Evolutionary conservation across 2,797 vertebrate species (phyloP).

Genomic region (Lepilemur septentrionalis): DNA sequence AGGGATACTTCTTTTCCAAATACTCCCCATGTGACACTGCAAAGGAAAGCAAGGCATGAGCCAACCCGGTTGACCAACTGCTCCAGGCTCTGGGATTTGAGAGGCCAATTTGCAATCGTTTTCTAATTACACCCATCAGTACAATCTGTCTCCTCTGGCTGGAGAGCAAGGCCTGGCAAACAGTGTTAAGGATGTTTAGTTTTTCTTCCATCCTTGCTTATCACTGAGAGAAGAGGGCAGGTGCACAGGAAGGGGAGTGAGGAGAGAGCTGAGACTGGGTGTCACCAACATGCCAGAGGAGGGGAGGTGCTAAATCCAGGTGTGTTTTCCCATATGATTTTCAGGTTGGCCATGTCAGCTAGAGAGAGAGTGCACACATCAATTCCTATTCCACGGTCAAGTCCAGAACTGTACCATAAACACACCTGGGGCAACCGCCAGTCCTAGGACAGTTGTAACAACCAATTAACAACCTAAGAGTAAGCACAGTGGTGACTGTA

Average conservation of each 20-base stretch:
- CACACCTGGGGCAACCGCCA: background rate
- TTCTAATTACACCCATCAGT: background rate
- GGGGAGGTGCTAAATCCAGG: background rate
- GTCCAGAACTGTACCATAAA: background rate
- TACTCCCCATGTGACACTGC: background rate
- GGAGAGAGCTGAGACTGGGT: background rate
- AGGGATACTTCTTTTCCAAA: background rate
- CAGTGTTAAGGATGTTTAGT: background rate
- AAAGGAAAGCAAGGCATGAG: background rate
- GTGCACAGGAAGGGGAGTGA: background rate
- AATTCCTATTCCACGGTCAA: background rate
- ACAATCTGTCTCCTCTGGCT: background rate
- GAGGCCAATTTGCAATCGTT: background rate
- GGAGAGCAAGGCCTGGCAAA: slow-evolving; percentile 18
- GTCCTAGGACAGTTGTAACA: background rate
- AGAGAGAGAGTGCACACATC: background rate
- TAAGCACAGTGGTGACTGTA: background rate
- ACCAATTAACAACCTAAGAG: background rate
- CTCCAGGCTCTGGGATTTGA: background rate
- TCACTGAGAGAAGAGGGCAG: background rate
- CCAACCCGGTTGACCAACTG: background rate
- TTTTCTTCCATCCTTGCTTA: background rate
- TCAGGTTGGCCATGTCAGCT: background rate
- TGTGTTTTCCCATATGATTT: background rate
- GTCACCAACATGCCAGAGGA: background rate